Conservation (phyloP, 2,113 vertebrate genomes). For the Panthera leo region DNA sequence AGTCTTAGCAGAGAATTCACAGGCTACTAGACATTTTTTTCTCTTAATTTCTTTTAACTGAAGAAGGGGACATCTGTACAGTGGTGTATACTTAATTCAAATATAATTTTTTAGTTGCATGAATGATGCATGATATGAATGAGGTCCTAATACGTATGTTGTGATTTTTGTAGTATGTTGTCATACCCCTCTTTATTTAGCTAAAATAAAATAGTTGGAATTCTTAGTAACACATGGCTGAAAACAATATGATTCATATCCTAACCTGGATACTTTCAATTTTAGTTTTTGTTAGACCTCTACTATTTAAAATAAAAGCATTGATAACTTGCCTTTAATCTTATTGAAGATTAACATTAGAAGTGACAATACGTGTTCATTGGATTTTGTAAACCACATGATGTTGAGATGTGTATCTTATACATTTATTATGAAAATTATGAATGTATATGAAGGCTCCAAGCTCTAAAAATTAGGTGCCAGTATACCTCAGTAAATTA, state of each 20-base stretch:
- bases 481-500: neutral
- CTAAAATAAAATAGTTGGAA: neutral
- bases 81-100: neutral
- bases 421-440: neutral
- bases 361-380: neutral
- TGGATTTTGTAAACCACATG: constrained; percentile 32
- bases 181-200: neutral
- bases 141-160: neutral
- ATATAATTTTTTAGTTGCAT: neutral
- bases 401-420: neutral
- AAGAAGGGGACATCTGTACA: neutral
- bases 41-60: neutral
- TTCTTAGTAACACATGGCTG: neutral
- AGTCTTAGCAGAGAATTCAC: neutral
- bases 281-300: constrained; percentile 24
- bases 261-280: neutral
- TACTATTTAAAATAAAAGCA: constrained; percentile 34
- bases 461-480: constrained; percentile 28
- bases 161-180: constrained; percentile 1
- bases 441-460: neutral
- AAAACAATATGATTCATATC: neutral
- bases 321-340: neutral
- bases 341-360: neutral
- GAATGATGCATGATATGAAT: neutral
- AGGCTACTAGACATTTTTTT: neutral